phyloP scores from a whole-genome alignment of 2,113 vertebrate species.

The Pandion haliaetus region DNA sequence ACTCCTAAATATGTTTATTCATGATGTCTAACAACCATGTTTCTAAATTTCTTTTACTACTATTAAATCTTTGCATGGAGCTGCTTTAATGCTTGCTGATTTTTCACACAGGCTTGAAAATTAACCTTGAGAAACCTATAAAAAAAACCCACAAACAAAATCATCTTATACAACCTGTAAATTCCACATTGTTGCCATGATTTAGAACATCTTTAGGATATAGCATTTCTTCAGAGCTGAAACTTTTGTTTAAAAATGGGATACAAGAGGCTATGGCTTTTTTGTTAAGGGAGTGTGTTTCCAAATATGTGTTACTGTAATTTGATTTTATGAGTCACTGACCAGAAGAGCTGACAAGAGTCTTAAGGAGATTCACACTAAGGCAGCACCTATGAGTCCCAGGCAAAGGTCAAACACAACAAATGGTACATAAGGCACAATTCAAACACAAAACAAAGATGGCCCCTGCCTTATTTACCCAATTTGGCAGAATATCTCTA shows the following conservation, averaged over 20 bases:
- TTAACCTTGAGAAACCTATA: background rate
- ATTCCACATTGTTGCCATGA: background rate
- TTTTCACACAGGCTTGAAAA: background rate
- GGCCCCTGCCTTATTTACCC: background rate
- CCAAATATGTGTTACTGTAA: background rate
- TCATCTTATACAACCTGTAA: accelerated
- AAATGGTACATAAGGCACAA: background rate
- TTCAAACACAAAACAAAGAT: background rate
- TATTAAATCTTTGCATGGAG: background rate
- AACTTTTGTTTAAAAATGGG: background rate
- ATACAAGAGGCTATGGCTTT: background rate
- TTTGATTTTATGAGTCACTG: background rate
- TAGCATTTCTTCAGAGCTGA: background rate
- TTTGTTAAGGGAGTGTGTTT: background rate
- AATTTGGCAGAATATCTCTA: background rate
- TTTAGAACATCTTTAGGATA: background rate
- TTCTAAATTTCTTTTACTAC: background rate
- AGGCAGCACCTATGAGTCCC: background rate
- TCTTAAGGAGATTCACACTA: background rate
- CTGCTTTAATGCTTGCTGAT: background rate
- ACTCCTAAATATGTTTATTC: background rate
- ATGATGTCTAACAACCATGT: background rate
- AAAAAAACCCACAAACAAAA: background rate
- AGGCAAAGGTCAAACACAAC: background rate
- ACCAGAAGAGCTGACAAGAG: background rate